phyloP scores from a whole-genome alignment of 2,888 invertebrate species.

The Gryllus longicercus region DNA sequence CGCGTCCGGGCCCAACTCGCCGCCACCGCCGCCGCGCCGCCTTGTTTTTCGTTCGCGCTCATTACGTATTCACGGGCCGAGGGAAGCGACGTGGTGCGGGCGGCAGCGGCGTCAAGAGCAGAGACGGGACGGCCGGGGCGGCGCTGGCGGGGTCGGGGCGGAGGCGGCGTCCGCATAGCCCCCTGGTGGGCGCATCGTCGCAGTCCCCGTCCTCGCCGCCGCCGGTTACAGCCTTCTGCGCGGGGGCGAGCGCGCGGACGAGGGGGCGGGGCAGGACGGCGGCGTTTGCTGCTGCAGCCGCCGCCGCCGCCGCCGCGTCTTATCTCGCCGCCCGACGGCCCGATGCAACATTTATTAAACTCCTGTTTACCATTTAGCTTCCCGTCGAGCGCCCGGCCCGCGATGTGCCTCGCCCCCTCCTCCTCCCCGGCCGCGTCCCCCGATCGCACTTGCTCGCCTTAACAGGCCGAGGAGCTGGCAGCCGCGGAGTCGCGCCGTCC shows the following conservation, averaged over 20 bases:
- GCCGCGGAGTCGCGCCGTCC: too few species aligned
- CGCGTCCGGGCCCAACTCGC: not conserved
- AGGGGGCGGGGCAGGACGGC: not conserved
- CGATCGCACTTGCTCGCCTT: too few species aligned
- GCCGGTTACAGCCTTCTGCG: not conserved
- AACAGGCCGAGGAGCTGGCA: too few species aligned
- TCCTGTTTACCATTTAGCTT: conserved; percentile 17
- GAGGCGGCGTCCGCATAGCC: not conserved
- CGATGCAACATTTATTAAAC: conserved; percentile 17
- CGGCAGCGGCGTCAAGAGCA: not conserved
- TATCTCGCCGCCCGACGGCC: conserved; percentile 6
- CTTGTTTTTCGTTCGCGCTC: not conserved
- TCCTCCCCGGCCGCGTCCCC: not conserved
- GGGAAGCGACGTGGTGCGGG: too few species aligned
- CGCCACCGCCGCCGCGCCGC: not conserved
- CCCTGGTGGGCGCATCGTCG: not conserved
- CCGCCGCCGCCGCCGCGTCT: not conserved
- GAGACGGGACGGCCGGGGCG: not conserved
- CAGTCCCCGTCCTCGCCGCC: not conserved
- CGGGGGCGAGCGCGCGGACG: not conserved
- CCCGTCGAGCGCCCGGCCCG: not conserved
- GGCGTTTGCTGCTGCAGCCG: not conserved
- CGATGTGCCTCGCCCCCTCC: not conserved
- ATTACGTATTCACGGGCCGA: not conserved
- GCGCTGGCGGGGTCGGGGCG: not conserved